Conservation (phyloP, 1,140 invertebrate species). For the Drosophila pandora region DNA sequence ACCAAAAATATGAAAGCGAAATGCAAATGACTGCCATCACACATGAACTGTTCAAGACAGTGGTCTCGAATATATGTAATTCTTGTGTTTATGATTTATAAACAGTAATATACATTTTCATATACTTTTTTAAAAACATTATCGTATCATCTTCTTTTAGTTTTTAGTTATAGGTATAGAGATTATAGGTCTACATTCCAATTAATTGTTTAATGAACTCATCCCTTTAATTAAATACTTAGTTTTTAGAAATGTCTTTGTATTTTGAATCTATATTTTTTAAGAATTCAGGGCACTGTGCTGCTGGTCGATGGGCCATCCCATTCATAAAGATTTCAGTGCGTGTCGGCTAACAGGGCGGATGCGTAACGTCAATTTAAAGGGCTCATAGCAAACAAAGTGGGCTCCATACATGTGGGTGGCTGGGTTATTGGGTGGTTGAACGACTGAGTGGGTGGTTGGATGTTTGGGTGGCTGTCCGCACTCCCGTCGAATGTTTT, state of each 20-base stretch:
- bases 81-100: too few relatives aligned
- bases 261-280: not conserved
- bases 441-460: not conserved
- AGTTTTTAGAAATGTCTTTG: not conserved
- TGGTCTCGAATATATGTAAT: not conserved
- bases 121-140: too few relatives aligned
- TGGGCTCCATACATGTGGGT: constrained; percentile 9
- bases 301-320: not conserved
- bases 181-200: too few relatives aligned
- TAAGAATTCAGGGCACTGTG: constrained; percentile 13
- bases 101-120: too few relatives aligned
- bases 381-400: constrained; percentile 43
- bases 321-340: constrained; percentile 61
- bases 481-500: not conserved
- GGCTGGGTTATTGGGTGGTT: not conserved
- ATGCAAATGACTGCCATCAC: constrained; percentile 60
- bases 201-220: too few relatives aligned
- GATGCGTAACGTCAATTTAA: constrained; percentile 73
- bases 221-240: too few relatives aligned
- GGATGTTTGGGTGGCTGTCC: not conserved
- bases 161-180: too few relatives aligned
- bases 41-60: constrained; percentile 36
- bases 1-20: constrained; percentile 61
- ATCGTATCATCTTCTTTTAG: too few relatives aligned
- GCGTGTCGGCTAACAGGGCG: constrained; percentile 45